Percentiles rank a stretch among this genome's conserved stretches.
These are phyloP conservation scores for Clusia tigrina DNA, from an alignment of 2,888 invertebrate genomes.

Conservation along the genomic window DNA sequence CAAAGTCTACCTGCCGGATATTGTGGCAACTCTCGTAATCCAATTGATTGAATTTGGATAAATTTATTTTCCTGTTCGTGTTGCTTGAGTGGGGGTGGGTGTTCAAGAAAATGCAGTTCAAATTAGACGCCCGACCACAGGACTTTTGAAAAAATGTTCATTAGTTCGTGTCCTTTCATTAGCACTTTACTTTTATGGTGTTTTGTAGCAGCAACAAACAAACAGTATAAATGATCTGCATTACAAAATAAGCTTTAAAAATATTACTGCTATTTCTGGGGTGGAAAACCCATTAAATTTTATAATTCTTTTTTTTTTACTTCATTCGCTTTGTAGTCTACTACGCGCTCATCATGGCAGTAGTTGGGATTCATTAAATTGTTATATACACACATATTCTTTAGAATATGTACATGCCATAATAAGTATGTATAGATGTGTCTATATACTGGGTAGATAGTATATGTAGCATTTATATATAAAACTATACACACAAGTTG, in stretches of 20 bases:
- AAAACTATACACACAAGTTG: slow-evolving; percentile 3
- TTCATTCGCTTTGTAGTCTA: neutral
- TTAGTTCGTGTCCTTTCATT: too few relatives aligned
- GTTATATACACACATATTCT: slow-evolving; percentile 18
- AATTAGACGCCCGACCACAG: too few relatives aligned
- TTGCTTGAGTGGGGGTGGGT: too few relatives aligned
- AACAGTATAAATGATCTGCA: neutral
- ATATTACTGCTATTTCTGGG: slow-evolving; percentile 18
- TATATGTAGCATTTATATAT: neutral
- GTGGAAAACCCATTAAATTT: slow-evolving; percentile 32
- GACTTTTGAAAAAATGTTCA: too few relatives aligned
- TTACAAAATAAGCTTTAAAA: slow-evolving; percentile 15
- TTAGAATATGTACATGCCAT: neutral
- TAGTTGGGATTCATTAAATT: slow-evolving; percentile 33
- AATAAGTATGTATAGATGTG: neutral
- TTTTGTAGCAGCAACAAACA: neutral
- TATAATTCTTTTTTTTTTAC: slow-evolving; percentile 26
- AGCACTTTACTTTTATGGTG: neutral
- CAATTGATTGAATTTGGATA: too few relatives aligned
- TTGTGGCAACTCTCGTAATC: too few relatives aligned
- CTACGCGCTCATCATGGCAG: slow-evolving; percentile 8
- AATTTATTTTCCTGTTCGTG: too few relatives aligned
- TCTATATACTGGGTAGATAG: neutral
- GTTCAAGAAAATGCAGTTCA: too few relatives aligned
- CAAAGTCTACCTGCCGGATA: too few relatives aligned